Base-by-base conservation (phyloP, 2,113 vertebrate genomes). In the Bucco capensis region DNA sequence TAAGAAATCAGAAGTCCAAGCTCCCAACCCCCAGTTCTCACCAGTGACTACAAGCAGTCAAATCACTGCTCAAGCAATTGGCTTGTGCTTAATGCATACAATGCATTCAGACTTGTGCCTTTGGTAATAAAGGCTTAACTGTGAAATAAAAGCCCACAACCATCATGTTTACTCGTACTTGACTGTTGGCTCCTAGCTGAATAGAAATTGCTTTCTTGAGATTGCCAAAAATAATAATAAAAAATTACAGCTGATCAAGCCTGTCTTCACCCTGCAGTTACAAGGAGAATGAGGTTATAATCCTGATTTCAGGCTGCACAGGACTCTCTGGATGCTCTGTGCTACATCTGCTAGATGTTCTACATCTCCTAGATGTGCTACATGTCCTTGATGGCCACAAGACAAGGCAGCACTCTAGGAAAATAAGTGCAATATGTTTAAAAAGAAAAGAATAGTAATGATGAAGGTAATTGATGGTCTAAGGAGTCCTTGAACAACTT, bases 71-170 rank as follows among this genome's bases (percentile, higher is more conserved):
- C 27, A 19, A 83, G 30, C 33, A 73, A 69, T 5, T 54, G 44
- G 27, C 23, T 69, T 72, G 46, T 72, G 53, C 67, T 83, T 81
- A 94, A 93, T 40, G 57, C 47, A 60, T 15, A 40, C 37, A 56
- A 62, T 85, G 71, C 62, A 61, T 86, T 94, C 86, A 78, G 40
- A 57, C 10, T 66, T 70, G 46, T 83, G 77, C 58, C 50, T 88
- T 92, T 0, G 0, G 83, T 93, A 87, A 89, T 93, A 92, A 93
- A 89, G 19, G 35, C 38, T 93, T 90, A 93, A 79, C 86, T 76
- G 46, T 38, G 86, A 94, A 95, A 94, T 94, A 93, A 87, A 93
- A 87, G 54, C 89, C 70, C 62, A 85, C 81, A 51, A 28, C 71
- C 74, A 79, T 76, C 62, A 6, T 62, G 71, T 90, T 96, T 89